These are phyloP conservation scores for Danionella cerebrum DNA, from an alignment of 2,113 vertebrate species.

Conservation along the genomic window DNA sequence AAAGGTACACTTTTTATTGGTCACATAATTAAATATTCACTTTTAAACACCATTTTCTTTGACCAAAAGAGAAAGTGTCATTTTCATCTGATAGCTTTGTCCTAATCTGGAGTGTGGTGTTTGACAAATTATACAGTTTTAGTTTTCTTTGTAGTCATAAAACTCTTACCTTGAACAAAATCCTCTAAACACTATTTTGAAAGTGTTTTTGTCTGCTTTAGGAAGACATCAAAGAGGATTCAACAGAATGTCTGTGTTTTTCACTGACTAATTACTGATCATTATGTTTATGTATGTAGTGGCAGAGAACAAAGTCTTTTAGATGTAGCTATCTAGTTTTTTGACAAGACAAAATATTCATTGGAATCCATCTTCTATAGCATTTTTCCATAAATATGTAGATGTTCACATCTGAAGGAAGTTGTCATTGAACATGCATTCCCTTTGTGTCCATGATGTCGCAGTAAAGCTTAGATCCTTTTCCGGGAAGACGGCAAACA, in stretches of 20 bases:
- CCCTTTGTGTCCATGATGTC: conserved; percentile 1
- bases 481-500: neutral
- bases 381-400: neutral
- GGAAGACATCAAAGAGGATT: neutral
- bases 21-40: neutral
- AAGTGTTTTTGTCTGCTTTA: neutral
- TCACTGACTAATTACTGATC: conserved; percentile 8
- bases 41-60: neutral
- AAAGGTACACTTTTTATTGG: neutral
- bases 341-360: neutral
- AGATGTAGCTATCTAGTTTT: neutral
- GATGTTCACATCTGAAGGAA: neutral
- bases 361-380: neutral
- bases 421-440: conserved; percentile 3
- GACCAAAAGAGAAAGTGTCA: neutral
- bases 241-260: neutral
- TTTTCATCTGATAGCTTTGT: neutral
- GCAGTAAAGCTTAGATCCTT: conserved; percentile 9
- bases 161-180: conserved; percentile 4
- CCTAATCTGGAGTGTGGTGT: neutral
- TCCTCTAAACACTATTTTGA: conserved; percentile 10
- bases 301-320: neutral
- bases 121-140: conserved; percentile 4
- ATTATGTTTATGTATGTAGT: neutral
- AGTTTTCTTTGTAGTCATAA: conserved; percentile 7